Conservation (phyloP, 2,888 invertebrate genomes). For the Argyresthia albistria region DNA sequence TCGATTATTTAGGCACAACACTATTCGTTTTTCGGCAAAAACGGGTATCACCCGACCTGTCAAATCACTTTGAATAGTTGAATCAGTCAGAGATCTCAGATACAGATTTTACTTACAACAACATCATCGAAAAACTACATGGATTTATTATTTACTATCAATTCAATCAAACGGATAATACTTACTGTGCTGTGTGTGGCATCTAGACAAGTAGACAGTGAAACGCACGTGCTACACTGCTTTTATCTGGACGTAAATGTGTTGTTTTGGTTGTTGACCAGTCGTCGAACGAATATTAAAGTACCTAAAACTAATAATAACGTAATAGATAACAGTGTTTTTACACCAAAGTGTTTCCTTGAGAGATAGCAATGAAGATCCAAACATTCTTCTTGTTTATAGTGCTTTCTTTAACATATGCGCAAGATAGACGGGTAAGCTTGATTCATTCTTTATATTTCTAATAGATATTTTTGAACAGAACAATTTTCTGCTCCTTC, state of each 20-base stretch:
- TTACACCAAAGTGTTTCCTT: conserved; percentile 27
- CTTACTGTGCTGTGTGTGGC: no score
- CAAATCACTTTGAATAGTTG: no score
- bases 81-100: no score
- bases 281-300: conserved; percentile 23
- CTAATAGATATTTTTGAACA: not conserved
- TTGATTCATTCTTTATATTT: no score
- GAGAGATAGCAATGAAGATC: conserved; percentile 34
- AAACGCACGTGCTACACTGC: conserved; percentile 31
- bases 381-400: conserved; percentile 29
- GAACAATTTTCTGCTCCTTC: not conserved
- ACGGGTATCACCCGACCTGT: no score
- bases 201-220: conserved; percentile 10
- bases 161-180: no score
- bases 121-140: no score
- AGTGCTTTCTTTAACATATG: conserved; percentile 26
- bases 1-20: no score
- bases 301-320: conserved; percentile 9
- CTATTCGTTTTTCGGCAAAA: no score
- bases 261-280: conserved; percentile 11
- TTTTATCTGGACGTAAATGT: conserved; percentile 23
- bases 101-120: no score
- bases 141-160: no score
- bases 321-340: conserved; percentile 20
- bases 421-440: conserved; percentile 51